Conservation (phyloP, 2,888 invertebrate species). For the Abrostola triplasia region DNA sequence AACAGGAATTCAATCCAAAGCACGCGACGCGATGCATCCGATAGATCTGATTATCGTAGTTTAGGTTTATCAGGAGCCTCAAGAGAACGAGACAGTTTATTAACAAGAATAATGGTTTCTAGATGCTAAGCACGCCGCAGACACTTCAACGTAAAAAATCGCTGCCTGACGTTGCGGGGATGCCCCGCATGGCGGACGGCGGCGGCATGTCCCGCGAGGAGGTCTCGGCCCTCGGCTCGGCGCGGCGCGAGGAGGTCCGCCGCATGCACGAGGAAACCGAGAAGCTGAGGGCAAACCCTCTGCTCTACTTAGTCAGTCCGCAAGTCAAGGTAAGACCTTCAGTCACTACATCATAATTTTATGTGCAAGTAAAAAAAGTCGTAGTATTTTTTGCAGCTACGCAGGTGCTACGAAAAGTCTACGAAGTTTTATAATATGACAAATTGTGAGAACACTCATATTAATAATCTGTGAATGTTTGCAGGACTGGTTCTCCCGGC, state of each 20-base stretch:
- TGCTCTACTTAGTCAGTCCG: slow-evolving; percentile 98
- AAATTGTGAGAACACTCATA: not conserved
- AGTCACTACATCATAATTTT: not conserved
- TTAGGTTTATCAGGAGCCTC: too few species aligned
- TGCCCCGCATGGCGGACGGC: slow-evolving; percentile 93
- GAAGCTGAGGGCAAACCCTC: slow-evolving; percentile 97
- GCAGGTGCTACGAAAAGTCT: slow-evolving; percentile 43
- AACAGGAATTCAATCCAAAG: too few species aligned
- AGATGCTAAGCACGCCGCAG: slow-evolving; percentile 94
- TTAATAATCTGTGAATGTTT: slow-evolving; percentile 54
- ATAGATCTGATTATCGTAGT: too few species aligned
- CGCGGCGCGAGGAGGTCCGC: slow-evolving; percentile 97
- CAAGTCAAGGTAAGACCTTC: slow-evolving; percentile 94
- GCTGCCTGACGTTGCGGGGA: slow-evolving; percentile 97
- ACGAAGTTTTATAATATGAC: not conserved
- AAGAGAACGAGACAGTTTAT: too few species aligned
- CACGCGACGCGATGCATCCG: too few species aligned
- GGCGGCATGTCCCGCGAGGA: slow-evolving; percentile 96
- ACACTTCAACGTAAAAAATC: slow-evolving; percentile 98
- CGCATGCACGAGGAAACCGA: slow-evolving; percentile 97
- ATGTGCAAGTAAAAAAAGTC: not conserved
- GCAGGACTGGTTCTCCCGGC: slow-evolving; percentile 98
- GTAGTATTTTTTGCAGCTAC: slow-evolving; percentile 12
- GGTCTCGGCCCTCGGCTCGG: slow-evolving; percentile 97
- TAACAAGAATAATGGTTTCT: not conserved